Evolutionary conservation across 2,113 vertebrate species (phyloP), one percentile per base, ranked within the genome.

Genomic region (Chrysochloris asiatica): DNA sequence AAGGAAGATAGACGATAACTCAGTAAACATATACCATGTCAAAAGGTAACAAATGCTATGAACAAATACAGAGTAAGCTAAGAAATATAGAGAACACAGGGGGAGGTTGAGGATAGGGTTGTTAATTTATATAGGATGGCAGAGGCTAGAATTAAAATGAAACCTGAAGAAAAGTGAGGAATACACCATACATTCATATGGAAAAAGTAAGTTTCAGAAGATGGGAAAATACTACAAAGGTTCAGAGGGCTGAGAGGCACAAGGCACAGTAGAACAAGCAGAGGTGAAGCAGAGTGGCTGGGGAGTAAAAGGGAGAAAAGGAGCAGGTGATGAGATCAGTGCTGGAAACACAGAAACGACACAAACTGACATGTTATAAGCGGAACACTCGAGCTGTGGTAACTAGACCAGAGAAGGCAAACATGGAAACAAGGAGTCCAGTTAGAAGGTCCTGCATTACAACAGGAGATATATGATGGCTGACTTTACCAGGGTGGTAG

Each of bases 131-230:
- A 88, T 19, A 45, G 47, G 19, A 78, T 86, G 41, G 26, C 52
- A 76, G 16, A 86, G 73, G 54, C 26, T 65, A 19, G 65, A 86
- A 61, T 38, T 43, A 65, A 92, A 41, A 45, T 13, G 41, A 41
- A 22, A 72, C 24, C 2, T 72, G 11, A 26, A 73, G 50, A 22
- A n/a, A 84, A 76, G 22, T 26, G 14, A 71, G 38, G 19, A 81
- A 79, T 1, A 85, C 47, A 77, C 11, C 28, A 88, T 24, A 56
- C 43, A 59, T 30, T 78, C 16, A 21, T 6, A 71, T 30, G 36
- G 65, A 89, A 22, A 30, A 89, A 89, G 24, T 5, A 43, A 90
- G 30, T 78, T 95, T 24, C 26, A 86, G 50, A 78, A 92, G 78
- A 80, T 41, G 14, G 30, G 8, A 19, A 69, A 92, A 80, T 14